Evolutionary conservation across 2,797 vertebrate species (phyloP).

Genomic region (Thalassophryne amazonica): DNA sequence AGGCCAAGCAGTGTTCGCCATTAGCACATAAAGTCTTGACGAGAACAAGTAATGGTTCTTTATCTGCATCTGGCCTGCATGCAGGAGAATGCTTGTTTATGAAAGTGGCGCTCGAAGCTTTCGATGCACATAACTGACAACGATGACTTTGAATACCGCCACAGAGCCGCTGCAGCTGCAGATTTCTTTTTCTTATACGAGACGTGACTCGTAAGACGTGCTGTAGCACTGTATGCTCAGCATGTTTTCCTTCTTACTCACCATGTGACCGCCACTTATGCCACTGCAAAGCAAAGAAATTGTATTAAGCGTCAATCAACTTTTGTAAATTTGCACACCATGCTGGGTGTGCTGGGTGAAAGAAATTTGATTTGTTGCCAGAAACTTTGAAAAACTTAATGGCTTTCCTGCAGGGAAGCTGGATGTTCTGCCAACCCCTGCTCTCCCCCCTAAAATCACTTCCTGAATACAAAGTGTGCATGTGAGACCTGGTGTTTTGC

Average conservation of each 20-base stretch:
- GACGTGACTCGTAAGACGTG: conserved; percentile 9
- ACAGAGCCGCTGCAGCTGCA: conserved; percentile 2
- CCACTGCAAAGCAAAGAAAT: conserved; percentile 11
- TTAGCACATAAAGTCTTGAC: conserved; percentile 14
- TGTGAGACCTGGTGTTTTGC: neutral
- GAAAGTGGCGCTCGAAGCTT: conserved; percentile 7
- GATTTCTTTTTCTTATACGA: conserved; percentile 40
- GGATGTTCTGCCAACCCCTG: neutral
- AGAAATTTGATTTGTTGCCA: neutral
- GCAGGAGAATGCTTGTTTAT: conserved; percentile 11
- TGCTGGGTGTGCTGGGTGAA: neutral
- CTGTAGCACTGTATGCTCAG: conserved; percentile 41
- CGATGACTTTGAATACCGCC: neutral
- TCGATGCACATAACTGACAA: conserved; percentile 10
- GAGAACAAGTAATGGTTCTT: conserved; percentile 23
- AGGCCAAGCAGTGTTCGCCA: neutral
- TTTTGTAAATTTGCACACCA: too few species aligned
- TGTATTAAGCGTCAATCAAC: conserved; percentile 14
- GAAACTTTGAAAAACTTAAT: neutral
- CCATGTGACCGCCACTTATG: conserved; percentile 8
- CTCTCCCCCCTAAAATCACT: too few species aligned
- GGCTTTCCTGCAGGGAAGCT: neutral
- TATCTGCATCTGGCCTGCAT: conserved; percentile 3
- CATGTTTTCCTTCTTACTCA: conserved; percentile 17
- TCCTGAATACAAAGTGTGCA: neutral